Percentiles rank a stretch among this genome's conserved stretches.
These are phyloP conservation scores for Himalopsyche japonica DNA, from an alignment of 2,888 invertebrate genomes.

Conservation along the genomic window DNA sequence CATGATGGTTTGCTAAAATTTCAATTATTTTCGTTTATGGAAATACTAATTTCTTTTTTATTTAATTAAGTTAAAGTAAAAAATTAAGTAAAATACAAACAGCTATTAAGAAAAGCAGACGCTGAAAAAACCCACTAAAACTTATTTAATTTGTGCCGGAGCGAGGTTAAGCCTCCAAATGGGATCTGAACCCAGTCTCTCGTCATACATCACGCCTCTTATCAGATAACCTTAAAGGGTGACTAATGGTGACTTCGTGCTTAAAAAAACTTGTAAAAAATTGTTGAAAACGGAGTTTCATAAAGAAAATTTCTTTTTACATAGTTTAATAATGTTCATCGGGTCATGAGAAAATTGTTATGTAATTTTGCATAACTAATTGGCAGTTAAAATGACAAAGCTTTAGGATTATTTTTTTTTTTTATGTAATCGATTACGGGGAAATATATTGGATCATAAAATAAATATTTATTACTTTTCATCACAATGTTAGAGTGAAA, in stretches of 20 bases:
- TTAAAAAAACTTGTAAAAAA: not conserved
- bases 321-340: too few species aligned
- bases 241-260: not conserved
- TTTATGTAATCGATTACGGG: too few species aligned
- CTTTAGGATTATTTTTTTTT: too few species aligned
- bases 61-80: not conserved
- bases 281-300: not conserved
- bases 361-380: too few species aligned
- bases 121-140: not conserved
- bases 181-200: not conserved
- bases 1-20: too few species aligned
- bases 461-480: too few species aligned
- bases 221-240: not conserved
- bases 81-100: not conserved
- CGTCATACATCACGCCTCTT: not conserved
- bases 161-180: not conserved
- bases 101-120: not conserved
- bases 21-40: too few species aligned
- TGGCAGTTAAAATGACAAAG: too few species aligned
- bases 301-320: not conserved
- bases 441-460: too few species aligned
- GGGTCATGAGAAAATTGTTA: too few species aligned
- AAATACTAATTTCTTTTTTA: not conserved
- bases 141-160: not conserved
- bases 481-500: too few species aligned